phyloP scores from a whole-genome alignment of 2,113 vertebrate genomes.

The Mungos mungo region DNA sequence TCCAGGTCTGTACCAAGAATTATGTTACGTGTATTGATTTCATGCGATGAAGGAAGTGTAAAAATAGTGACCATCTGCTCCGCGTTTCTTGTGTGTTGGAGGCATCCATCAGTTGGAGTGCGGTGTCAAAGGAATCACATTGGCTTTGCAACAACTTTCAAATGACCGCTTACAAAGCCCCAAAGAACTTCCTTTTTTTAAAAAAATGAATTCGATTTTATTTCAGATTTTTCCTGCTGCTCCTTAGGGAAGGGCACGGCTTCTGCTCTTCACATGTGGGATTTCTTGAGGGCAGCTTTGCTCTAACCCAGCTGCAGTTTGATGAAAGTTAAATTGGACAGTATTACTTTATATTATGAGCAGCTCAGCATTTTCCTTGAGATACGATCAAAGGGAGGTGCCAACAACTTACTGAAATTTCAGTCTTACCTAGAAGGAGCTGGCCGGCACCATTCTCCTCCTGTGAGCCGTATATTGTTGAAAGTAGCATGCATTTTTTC shows the following conservation, averaged over 20 bases:
- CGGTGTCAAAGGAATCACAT: neutral
- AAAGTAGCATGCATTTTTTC: constrained; percentile 40
- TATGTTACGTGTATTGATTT: neutral
- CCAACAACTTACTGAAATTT: constrained; percentile 59
- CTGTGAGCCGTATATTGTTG: fast-evolving
- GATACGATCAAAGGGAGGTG: constrained; percentile 13
- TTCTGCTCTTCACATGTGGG: neutral
- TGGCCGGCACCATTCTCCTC: neutral
- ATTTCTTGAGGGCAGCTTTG: neutral
- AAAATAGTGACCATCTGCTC: neutral
- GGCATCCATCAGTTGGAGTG: neutral
- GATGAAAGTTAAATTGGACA: constrained; percentile 48
- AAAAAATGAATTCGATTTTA: constrained; percentile 1
- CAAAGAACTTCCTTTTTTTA: neutral
- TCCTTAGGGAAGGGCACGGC: constrained; percentile 22
- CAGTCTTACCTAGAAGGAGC: constrained; percentile 41
- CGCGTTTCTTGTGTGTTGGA: neutral
- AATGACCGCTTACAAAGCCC: neutral
- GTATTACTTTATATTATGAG: constrained; percentile 40
- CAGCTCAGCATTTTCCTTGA: constrained; percentile 8
- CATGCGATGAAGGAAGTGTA: neutral
- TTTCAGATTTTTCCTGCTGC: constrained; percentile 5
- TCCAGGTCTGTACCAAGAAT: neutral
- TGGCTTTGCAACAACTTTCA: neutral
- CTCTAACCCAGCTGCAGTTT: constrained; percentile 26